Base-by-base conservation (phyloP, 2,113 vertebrate species). In the Leiothrix lutea region DNA sequence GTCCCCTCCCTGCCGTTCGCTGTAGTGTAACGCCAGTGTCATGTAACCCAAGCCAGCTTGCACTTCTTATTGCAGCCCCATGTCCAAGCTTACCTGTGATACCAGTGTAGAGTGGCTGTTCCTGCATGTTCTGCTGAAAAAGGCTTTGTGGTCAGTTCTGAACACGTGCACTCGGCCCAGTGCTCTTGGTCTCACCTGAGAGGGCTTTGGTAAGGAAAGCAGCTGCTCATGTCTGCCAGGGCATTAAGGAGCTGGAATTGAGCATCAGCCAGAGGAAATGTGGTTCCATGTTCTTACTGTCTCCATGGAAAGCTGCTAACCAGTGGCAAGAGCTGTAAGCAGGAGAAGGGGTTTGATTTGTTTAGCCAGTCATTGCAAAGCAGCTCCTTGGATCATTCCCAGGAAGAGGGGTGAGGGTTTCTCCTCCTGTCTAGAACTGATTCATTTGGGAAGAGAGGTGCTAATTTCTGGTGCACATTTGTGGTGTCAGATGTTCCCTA, bases 121-220 rank as follows among this genome's bases (percentile, higher is more conserved):
- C 58, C 79, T 94, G 95, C 95, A 97, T 96, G 97, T 92, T 96
- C 92, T 94, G 92, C 93, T 90, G 86, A 94, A 86, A 94, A 93
- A 94, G 87, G 93, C 92, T 96, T 96, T 93, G 72, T 77, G 96
- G 92, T 79, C 92, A 91, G 94, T 93, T 65, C 90, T 77, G 80
- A 94, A 89, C 82, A 77, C 51, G 16, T 81, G 86, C 62, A 62
- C 94, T 75, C 14, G 20, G 88, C 88, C 75, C 86, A 42, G 84
- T 33, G 71, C 90, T 86, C 92, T 40, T 24, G 74, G 54, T 65
- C 89, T 90, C 88, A 58, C 88, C 74, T 22, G 31, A 71, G 70
- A 90, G 45, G 79, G 57, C 86, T 64, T 54, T 36, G 54, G 60
- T 33, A 26, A 50, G 72, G 78, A 48, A 50, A 89, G 80, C 67